Base-by-base conservation (phyloP, 53 echinoderm and acorn worm genomes). In the Mesocentrotus franciscanus region DNA sequence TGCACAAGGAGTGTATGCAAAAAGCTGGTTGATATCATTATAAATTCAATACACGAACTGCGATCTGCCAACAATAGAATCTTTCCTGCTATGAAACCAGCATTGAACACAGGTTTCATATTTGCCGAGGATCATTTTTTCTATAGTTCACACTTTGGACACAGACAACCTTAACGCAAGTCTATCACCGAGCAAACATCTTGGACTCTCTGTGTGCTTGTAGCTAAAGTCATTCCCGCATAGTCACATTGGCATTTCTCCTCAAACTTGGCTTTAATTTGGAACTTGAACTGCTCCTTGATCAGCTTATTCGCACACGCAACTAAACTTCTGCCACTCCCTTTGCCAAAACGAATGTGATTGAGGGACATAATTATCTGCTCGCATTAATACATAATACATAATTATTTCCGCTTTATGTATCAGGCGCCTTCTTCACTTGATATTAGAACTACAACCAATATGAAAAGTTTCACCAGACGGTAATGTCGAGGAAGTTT, bases 371-470 rank as follows among this genome's bases (percentile, higher is more conserved):
- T 22, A 16, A 66, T 64, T 18, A 66, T 22, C 18, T 74, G 27
- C 16, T 74, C 74, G 74, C 74, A 8, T 29, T 74, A 16, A 74
- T 10, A 74, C 74, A 9, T 74, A n/a, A n/a, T n/a, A n/a, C n/a
- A n/a, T n/a, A n/a, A n/a, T n/a, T n/a, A 30, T 29, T 74, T 74
- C 74, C 74, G 74, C 74, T 74, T 49, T 74, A 74, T 74, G 74
- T 29, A 15, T n/a, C 74, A 27, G 6, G 7, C 2, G 22, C 22
- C 7, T 7, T 5, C 6, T 49, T 49, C 49, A 7, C 24, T 20
- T 66, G 74, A 30, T 74, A 74, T 16, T 0, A 27, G 74, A 74
- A 10, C 29, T 30, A 29, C 30, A 74, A 74, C 2, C 30, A 30
- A 74, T 16, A 29, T 74, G 9, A 10, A 74, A 74, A 30, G 10